phyloP scores from a whole-genome alignment of 2,888 invertebrate species.

The Ochlodes sylvanus region DNA sequence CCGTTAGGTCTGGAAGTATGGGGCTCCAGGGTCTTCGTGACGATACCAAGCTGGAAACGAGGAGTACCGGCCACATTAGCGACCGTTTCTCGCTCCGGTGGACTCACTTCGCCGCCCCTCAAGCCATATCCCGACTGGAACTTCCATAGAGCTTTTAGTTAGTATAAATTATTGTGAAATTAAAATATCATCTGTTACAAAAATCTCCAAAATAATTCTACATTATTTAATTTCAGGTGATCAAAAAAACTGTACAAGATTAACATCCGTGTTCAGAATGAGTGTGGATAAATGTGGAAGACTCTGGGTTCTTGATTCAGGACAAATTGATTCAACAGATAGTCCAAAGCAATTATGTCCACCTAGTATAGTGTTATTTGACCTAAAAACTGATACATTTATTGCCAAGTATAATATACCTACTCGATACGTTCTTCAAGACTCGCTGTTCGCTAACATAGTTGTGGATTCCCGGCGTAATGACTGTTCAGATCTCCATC shows the following conservation, averaged over 20 bases:
- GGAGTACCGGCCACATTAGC: slow-evolving; percentile 91
- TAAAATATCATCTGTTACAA: no score
- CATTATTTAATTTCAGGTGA: slow-evolving; percentile 57
- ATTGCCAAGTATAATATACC: slow-evolving; percentile 88
- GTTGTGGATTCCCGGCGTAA: slow-evolving; percentile 85
- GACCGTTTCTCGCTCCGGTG: slow-evolving; percentile 86
- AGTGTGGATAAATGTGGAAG: slow-evolving; percentile 90
- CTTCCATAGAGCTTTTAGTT: slow-evolving; percentile 86
- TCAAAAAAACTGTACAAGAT: slow-evolving; percentile 84
- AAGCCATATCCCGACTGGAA: slow-evolving; percentile 91
- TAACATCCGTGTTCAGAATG: slow-evolving; percentile 91
- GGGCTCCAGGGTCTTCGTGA: slow-evolving; percentile 88
- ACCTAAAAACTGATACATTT: slow-evolving; percentile 87
- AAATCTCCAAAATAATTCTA: no score
- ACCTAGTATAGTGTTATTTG: slow-evolving; percentile 90
- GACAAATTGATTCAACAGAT: slow-evolving; percentile 88
- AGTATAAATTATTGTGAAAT: slow-evolving; percentile 42
- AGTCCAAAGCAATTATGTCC: slow-evolving; percentile 88
- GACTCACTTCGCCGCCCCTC: slow-evolving; percentile 84
- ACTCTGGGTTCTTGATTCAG: slow-evolving; percentile 93
- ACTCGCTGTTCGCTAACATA: slow-evolving; percentile 88
- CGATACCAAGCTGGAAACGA: slow-evolving; percentile 90
- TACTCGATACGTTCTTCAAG: slow-evolving; percentile 86
- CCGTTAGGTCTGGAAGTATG: slow-evolving; percentile 90
- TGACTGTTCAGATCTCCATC: slow-evolving; percentile 86